Base-by-base conservation (phyloP, 2,113 vertebrate species). In the Egretta garzetta region DNA sequence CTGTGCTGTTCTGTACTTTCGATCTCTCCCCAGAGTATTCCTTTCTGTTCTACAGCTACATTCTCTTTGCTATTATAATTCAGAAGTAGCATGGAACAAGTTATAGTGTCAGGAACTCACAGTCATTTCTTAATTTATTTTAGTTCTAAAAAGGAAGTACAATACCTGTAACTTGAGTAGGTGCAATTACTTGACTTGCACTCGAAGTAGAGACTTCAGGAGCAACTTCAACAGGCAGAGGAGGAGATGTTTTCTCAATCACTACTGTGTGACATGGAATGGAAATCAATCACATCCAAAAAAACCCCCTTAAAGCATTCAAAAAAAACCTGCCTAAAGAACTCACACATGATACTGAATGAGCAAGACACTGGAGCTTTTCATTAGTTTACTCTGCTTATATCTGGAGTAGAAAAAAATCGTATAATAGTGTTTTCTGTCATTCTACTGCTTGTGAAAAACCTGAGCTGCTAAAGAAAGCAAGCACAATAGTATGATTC, bases 121-220 rank as follows among this genome's bases (percentile, higher is more conserved):
- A 86, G 66, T 33, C 3, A 67, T 19, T n/a, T 79, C 68, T 87
- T 84, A 53, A 72, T 43, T 76, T 73, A 73, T n/a, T 88, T 80
- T 52, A 68, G 39, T 26, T 76, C 16, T 80, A 63, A 64, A 77
- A 93, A 86, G 41, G 62, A 92, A 71, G 47, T 58, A 94, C 94
- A 81, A 93, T 96, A 99, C 99, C 99, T 97, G 99, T 99, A 88
- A 99, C 98, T 98, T 99, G 99, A 81, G 99, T 99, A 77, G 99
- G 99, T 56, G 99, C 99, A 59, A 99, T 99, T 95, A 99, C 99
- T 98, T 99, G 99, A 95, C 99, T 99, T 60, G 99, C 99, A 73
- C 99, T 99, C 2, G 99, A 99, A 9, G 99, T 98, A 28, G 98
- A 99, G 39, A 95, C 97, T 94, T 99, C 98, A 6, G 98, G 99